Percentiles rank a stretch among this genome's conserved stretches.
phyloP scores from a whole-genome alignment of 2,888 invertebrate species.

The Enoplolaimus lenunculus region DNA sequence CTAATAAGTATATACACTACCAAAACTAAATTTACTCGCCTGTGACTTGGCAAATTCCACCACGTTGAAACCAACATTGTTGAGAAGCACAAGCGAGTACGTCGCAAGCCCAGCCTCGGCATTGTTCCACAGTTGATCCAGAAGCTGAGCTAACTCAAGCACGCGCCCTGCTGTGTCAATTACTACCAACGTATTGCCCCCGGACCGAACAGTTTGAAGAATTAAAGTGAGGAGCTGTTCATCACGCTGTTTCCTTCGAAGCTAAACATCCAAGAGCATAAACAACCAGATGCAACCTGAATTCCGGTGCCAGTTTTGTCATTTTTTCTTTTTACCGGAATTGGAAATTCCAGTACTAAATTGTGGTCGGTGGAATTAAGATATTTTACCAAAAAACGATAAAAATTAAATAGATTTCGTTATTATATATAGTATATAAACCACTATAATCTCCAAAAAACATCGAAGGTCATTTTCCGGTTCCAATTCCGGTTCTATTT shows the following conservation, averaged over 20 bases:
- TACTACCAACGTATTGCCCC: constrained; percentile 85
- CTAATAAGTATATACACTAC: constrained; percentile 9
- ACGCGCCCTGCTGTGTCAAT: constrained; percentile 94
- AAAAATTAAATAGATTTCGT: too few relatives aligned
- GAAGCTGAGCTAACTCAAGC: constrained; percentile 83
- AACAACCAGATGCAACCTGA: too few relatives aligned
- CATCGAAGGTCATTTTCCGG: too few relatives aligned
- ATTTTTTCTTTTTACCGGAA: too few relatives aligned
- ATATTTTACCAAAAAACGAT: too few relatives aligned
- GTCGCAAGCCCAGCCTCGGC: constrained; percentile 86
- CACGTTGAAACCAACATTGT: constrained; percentile 93
- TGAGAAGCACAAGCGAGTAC: constrained; percentile 78
- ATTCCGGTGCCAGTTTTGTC: too few relatives aligned
- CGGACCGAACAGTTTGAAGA: constrained; percentile 64
- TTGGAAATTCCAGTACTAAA: too few relatives aligned
- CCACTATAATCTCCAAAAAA: too few relatives aligned
- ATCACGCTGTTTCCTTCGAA: constrained; percentile 62
- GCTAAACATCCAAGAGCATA: too few relatives aligned
- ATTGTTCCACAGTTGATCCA: constrained; percentile 67
- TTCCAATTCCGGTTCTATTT: too few relatives aligned
- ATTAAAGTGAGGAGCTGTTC: constrained; percentile 79
- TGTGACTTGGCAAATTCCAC: constrained; percentile 96
- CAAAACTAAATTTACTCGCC: constrained; percentile 44
- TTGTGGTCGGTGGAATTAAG: too few relatives aligned
- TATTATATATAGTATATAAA: too few relatives aligned